Evolutionary conservation across 2,797 vertebrate species (phyloP), one percentile per base, ranked within the genome.

Genomic region (Gorsachius magnificus): DNA sequence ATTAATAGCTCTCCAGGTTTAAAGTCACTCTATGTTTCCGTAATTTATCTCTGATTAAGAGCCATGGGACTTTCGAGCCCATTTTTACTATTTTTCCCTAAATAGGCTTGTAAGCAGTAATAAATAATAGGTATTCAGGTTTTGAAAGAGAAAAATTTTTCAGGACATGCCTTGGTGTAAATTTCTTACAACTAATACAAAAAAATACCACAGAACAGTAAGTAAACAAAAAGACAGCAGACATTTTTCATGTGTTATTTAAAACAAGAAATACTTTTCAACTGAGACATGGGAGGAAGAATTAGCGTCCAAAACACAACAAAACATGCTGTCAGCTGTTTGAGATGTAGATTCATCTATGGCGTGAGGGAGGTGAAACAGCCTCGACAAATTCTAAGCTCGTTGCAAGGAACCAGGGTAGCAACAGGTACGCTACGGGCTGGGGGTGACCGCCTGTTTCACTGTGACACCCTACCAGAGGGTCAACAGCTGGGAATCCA

Each of bases 301-400:
- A 95, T 72, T 84, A 94, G 87, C 36, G 1, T 87, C 77, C 75
- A 81, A 95, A 95, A 90, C 84, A 90, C 92, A 94, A 93, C 84
- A 92, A 92, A 97, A 96, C 91, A 97, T 96, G 96, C 97, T 93
- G 96, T 96, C 97, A 97, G 96, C 97, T 97, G 96, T 93, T 94
- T 88, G 92, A 91, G 84, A 90, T 95, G 96, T 54, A 83, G 63
- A 65, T 84, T 96, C 84, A 93, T 96, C 88, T 91, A 48, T 86
- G 95, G 89, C 12, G 65, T 76, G 93, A 95, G 83, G 51, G 81
- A 93, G 46, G 84, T 89, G 83, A 93, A 74, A 68, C 63, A 95
- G 81, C 94, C 96, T 77, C 64, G 3, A 95, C 69, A 81, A 56
- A 78, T 33, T 77, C 95, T 72, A 79, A 96, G 87, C 51, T 87